Evolutionary conservation across 2,113 vertebrate species (phyloP), one percentile per base, ranked within the genome.

Genomic region (Eretmochelys imbricata): DNA sequence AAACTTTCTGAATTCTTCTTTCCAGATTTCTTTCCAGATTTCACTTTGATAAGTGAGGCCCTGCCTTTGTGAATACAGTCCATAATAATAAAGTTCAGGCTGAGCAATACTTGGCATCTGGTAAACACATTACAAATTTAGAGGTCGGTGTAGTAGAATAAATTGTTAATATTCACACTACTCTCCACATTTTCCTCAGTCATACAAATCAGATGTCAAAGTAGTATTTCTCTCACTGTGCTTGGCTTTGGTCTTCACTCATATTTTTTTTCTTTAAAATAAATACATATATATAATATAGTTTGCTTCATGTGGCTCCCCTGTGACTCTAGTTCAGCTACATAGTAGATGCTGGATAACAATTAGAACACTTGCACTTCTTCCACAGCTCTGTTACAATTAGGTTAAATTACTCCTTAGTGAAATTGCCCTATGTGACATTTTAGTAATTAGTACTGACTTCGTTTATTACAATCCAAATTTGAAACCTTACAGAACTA

Each of bases 391-490:
- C 8, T 85, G 88, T 93, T 51, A 49, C 42, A 76, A 6, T 1
- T 29, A 38, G 1, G 1, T 75, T 10, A 35, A 75, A 84, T 80
- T 25, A 17, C 17, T 84, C 88, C 13, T 2, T 53, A 35, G 4
- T 82, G 27, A 8, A 19, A 54, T n/a, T 0, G 0, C 2, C 57
- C 22, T 19, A n/a, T 84, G 79, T 25, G 20, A 81, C 84, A 51
- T 69, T 69, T 35, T n/a, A 14, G 35, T 38, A 57, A 19, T 10
- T 62, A 59, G 16, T 80, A 2, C 24, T 29, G 55, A 57, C 55
- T 57, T 57, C 10, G 27, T 27, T 57, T 57, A 57, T 57, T 57
- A 57, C 25, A 57, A 57, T 57, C 55, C 55, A 57, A 11, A 57
- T 25, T 27, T 10, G 25, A 75, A 42, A 75, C 72, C 38, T 75